A percentile compares a stretch with the other conserved stretches of the same genome.
These are phyloP conservation scores for Pandion haliaetus DNA, from an alignment of 2,113 vertebrate genomes.

Conservation along the genomic window DNA sequence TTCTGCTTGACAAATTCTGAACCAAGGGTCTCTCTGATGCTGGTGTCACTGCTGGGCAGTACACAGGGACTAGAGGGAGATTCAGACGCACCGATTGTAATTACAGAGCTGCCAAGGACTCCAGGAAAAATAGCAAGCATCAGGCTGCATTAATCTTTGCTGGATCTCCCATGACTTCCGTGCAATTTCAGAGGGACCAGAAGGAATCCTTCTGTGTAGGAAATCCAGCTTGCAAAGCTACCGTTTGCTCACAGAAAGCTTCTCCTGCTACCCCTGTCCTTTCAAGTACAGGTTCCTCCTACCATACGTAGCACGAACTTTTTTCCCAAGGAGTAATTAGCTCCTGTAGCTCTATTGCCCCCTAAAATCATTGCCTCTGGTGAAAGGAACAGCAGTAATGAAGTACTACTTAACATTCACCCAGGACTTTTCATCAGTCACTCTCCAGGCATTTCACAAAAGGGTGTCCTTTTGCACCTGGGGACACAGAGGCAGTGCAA, in stretches of 20 bases:
- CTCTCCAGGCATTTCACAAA: background rate
- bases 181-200: slow-evolving; percentile 6
- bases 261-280: background rate
- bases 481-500: background rate
- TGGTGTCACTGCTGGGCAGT: background rate
- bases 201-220: background rate
- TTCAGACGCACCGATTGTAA: slow-evolving; percentile 1
- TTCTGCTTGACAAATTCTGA: slow-evolving; percentile 45
- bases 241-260: background rate
- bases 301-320: background rate
- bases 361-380: background rate
- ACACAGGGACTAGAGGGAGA: slow-evolving; percentile 9
- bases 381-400: background rate
- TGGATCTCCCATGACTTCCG: background rate
- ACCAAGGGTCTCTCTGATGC: background rate
- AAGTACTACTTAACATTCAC: background rate
- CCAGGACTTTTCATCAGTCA: background rate
- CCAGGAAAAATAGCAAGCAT: slow-evolving; percentile 25
- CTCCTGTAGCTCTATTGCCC: background rate
- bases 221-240: background rate
- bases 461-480: background rate
- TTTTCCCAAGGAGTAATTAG: background rate
- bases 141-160: slow-evolving; percentile 24
- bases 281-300: background rate
- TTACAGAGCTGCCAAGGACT: slow-evolving; percentile 38